Percentiles rank a stretch among this genome's conserved stretches.
These are phyloP conservation scores for Phoxinus phoxinus DNA, from an alignment of 2,113 vertebrate genomes.

Conservation along the genomic window DNA sequence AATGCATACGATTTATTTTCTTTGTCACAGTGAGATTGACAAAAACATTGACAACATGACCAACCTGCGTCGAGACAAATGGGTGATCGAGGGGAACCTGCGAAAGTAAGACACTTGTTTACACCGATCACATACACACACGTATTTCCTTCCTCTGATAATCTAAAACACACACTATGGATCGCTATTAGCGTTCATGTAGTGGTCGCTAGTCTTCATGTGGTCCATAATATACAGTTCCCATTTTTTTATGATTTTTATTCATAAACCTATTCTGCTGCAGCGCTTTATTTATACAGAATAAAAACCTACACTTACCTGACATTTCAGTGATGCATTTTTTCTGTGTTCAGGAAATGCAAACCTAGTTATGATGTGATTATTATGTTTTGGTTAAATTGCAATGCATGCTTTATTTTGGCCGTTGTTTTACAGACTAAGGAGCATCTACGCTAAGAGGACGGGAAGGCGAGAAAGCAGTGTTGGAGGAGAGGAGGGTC, in stretches of 20 bases:
- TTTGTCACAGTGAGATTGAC: slow-evolving; percentile 89
- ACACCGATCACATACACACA: not conserved
- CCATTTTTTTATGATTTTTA: not conserved
- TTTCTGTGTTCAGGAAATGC: not conserved
- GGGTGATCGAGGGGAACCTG: slow-evolving; percentile 92
- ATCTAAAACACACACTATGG: not conserved
- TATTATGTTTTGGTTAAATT: not conserved
- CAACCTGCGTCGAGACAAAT: slow-evolving; percentile 95
- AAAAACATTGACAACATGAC: slow-evolving; percentile 97
- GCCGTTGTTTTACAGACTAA: slow-evolving; percentile 76
- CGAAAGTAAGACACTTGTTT: slow-evolving; percentile 89
- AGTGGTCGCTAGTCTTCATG: not conserved
- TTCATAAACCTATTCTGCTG: too few species aligned
- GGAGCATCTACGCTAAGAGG: slow-evolving; percentile 88
- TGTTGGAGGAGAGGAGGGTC: slow-evolving; percentile 79
- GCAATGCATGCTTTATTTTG: not conserved
- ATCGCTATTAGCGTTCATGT: not conserved
- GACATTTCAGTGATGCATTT: not conserved
- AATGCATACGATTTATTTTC: not conserved
- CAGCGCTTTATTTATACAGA: too few species aligned
- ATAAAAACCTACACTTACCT: too few species aligned
- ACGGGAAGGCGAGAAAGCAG: slow-evolving; percentile 83
- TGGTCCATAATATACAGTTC: not conserved
- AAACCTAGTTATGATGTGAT: not conserved
- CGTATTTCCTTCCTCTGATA: not conserved